Evolutionary conservation across 2,888 invertebrate genomes (phyloP).

Genomic region (Cephus spinipes): DNA sequence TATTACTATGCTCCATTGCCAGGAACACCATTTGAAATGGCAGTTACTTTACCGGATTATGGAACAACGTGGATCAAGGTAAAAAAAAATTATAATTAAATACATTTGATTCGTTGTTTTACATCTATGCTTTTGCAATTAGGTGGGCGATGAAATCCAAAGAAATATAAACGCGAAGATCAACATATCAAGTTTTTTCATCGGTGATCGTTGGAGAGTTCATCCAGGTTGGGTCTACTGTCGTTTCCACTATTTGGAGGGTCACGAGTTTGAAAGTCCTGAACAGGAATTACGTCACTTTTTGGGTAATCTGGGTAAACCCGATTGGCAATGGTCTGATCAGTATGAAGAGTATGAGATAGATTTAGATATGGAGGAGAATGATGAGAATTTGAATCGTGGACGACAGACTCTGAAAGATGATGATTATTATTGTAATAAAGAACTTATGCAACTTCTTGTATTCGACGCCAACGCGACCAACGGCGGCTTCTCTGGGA

Average conservation of each 20-base stretch:
- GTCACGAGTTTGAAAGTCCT: constrained; percentile 78
- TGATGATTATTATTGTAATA: constrained; percentile 86
- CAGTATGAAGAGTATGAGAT: constrained; percentile 69
- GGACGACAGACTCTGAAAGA: constrained; percentile 73
- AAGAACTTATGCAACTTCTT: constrained; percentile 84
- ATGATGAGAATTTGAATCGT: constrained; percentile 68
- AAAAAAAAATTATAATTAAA: background rate
- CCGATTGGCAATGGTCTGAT: constrained; percentile 74
- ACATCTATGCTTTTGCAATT: background rate
- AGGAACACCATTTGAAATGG: constrained; percentile 90
- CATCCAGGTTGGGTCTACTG: constrained; percentile 94
- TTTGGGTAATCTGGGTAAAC: constrained; percentile 73
- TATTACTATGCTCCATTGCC: constrained; percentile 86
- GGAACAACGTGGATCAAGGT: constrained; percentile 78
- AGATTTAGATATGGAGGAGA: constrained; percentile 38
- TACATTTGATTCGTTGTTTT: background rate
- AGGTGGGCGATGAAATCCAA: constrained; percentile 83
- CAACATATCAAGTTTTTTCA: constrained; percentile 80
- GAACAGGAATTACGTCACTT: constrained; percentile 84
- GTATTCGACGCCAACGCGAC: constrained; percentile 90
- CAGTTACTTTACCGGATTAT: constrained; percentile 86
- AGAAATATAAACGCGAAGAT: constrained; percentile 75
- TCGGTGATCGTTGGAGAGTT: constrained; percentile 80
- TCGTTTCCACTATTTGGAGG: constrained; percentile 85
- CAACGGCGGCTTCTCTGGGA: constrained; percentile 66